phyloP scores from a whole-genome alignment of 2,797 vertebrate genomes.

The Enteromius argenteus region DNA sequence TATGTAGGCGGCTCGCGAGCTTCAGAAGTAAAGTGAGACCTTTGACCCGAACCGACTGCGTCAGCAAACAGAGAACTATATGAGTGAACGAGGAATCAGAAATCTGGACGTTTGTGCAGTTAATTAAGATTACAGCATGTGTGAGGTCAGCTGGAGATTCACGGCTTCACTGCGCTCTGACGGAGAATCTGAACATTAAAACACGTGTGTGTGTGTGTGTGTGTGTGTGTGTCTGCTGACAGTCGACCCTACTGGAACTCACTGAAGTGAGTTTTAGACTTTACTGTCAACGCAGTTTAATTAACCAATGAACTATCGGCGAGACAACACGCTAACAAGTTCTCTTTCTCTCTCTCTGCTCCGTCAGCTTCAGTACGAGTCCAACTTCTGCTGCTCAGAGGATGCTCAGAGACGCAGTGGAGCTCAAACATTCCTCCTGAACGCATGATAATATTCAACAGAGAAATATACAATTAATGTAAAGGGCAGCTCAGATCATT shows the following conservation, averaged over 20 bases:
- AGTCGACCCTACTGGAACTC: neutral
- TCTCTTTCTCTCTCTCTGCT: conserved; percentile 20
- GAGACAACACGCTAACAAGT: conserved; percentile 23
- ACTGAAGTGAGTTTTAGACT: conserved; percentile 4
- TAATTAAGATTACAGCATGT: conserved; percentile 21
- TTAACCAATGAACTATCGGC: conserved; percentile 32
- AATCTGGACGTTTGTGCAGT: neutral
- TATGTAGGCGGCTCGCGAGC: neutral
- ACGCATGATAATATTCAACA: neutral
- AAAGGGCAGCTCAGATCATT: neutral
- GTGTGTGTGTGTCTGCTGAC: neutral
- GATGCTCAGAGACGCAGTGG: neutral
- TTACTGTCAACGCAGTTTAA: conserved; percentile 24
- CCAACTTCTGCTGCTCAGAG: neutral
- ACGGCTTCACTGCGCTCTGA: neutral
- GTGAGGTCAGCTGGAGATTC: conserved; percentile 9
- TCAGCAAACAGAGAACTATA: neutral
- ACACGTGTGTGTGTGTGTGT: neutral
- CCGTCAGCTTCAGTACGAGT: conserved; percentile 2
- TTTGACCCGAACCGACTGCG: neutral
- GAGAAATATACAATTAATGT: neutral
- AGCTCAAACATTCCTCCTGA: neutral
- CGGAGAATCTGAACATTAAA: neutral
- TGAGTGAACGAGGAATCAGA: neutral
- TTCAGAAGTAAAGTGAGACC: neutral